Evolutionary conservation across 2,113 vertebrate genomes (phyloP).

Genomic region (Dicaeum eximium): DNA sequence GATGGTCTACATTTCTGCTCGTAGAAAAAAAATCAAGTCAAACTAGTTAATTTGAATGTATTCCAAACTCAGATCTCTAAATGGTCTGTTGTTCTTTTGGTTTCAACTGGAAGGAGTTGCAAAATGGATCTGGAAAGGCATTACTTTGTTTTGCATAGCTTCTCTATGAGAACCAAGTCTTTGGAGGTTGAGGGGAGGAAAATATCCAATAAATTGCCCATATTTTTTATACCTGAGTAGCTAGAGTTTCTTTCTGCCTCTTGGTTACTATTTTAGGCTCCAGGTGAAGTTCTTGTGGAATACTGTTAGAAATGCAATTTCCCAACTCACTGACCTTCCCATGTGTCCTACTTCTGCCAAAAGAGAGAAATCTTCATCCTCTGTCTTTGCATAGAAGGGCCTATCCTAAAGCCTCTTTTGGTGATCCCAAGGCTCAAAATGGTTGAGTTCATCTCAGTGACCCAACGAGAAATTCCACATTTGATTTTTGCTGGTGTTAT

Average conservation of each 20-base stretch:
- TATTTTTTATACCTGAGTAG: background rate
- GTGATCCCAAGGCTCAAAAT: background rate
- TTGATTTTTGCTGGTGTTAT: background rate
- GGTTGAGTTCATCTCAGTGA: background rate
- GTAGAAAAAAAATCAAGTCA: background rate
- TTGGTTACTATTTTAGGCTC: background rate
- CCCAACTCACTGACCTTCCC: background rate
- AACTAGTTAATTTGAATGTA: background rate
- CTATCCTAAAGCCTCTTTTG: background rate
- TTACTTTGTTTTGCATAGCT: background rate
- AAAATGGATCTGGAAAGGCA: background rate
- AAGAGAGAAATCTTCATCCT: background rate
- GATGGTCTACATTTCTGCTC: background rate
- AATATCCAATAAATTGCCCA: fast-evolving
- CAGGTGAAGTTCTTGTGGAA: background rate
- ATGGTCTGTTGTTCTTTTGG: background rate
- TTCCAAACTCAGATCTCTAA: background rate
- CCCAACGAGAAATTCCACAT: background rate
- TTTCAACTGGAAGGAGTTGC: background rate
- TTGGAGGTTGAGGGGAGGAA: background rate
- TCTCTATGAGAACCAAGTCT: background rate
- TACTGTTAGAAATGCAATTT: background rate
- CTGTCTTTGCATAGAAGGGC: background rate
- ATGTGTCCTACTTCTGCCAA: background rate
- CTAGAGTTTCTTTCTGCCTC: background rate